A percentile compares a stretch with the other conserved stretches of the same genome.
Conservation (phyloP, 2,888 invertebrate species). For the Xanthia icteritia region DNA sequence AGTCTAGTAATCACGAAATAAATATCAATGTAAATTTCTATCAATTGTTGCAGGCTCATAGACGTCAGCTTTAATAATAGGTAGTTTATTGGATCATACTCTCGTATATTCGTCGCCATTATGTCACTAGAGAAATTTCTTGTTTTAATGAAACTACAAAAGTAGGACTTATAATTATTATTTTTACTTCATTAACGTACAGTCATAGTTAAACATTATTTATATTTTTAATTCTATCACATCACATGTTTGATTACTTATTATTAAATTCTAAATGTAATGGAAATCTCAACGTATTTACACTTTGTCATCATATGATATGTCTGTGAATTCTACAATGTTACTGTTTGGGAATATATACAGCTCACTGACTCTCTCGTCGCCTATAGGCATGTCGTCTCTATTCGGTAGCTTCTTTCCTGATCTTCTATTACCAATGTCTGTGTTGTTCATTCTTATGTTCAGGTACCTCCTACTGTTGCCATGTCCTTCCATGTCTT, state of each 20-base stretch:
- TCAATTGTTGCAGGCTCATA: not conserved
- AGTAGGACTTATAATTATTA: conserved; percentile 42
- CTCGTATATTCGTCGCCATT: not conserved
- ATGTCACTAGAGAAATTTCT: not conserved
- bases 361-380: conserved; percentile 85
- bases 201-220: conserved; percentile 52
- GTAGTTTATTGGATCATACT: not conserved
- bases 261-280: conserved; percentile 64
- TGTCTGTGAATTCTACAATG: conserved; percentile 87
- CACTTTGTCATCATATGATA: conserved; percentile 86
- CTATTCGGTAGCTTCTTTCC: conserved; percentile 69
- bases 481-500: conserved; percentile 73
- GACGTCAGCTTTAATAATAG: not conserved
- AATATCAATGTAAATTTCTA: not conserved
- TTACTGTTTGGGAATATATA: conserved; percentile 88
- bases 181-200: conserved; percentile 53
- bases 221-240: conserved; percentile 66
- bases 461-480: conserved; percentile 69
- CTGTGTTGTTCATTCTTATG: conserved; percentile 66
- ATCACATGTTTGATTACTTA: conserved; percentile 65
- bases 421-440: conserved; percentile 72
- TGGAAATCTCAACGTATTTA: conserved; percentile 72
- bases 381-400: conserved; percentile 79
- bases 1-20: not conserved
- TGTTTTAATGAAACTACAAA: conserved; percentile 28